Conservation (phyloP, 2,888 invertebrate genomes). For the Gnatocerus cornutus region DNA sequence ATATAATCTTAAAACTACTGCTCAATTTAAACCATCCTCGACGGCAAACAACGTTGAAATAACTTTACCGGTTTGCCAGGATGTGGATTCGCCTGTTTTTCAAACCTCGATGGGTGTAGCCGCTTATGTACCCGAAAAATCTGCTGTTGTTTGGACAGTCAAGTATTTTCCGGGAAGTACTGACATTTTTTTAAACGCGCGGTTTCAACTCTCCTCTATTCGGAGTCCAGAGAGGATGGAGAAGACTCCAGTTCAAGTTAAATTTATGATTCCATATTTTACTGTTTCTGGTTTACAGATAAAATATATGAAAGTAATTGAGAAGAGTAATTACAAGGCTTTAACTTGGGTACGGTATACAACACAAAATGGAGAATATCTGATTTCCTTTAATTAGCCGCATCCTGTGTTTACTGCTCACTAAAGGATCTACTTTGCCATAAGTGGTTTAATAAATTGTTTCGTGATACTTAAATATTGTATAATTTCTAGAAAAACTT, state of each 20-base stretch:
- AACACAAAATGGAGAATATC: constrained; percentile 97
- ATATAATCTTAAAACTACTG: constrained; percentile 96
- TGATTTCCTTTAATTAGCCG: constrained; percentile 28
- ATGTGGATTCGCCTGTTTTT: constrained; percentile 96
- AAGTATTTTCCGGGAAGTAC: constrained; percentile 96
- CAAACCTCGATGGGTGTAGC: constrained; percentile 94
- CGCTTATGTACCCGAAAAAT: constrained; percentile 94
- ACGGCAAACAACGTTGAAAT: constrained; percentile 98
- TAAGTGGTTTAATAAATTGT: constrained; percentile 2
- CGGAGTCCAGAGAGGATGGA: constrained; percentile 91
- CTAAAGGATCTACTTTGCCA: constrained; percentile 4
- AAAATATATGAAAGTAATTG: constrained; percentile 93
- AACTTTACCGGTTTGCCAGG: constrained; percentile 90
- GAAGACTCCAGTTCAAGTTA: constrained; percentile 94
- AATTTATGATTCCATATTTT: constrained; percentile 97
- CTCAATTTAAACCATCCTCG: constrained; percentile 94
- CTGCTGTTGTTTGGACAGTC: constrained; percentile 95
- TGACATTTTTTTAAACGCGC: constrained; percentile 94
- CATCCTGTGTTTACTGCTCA: constrained; percentile 12
- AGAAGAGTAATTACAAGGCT: constrained; percentile 97
- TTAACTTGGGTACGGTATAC: constrained; percentile 97
- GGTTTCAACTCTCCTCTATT: constrained; percentile 94
- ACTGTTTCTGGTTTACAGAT: constrained; percentile 97
- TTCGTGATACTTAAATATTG: too few relatives aligned
- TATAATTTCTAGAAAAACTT: too few relatives aligned